Conservation (phyloP, 2,113 vertebrate species). For the Ageneiosus marmoratus region DNA sequence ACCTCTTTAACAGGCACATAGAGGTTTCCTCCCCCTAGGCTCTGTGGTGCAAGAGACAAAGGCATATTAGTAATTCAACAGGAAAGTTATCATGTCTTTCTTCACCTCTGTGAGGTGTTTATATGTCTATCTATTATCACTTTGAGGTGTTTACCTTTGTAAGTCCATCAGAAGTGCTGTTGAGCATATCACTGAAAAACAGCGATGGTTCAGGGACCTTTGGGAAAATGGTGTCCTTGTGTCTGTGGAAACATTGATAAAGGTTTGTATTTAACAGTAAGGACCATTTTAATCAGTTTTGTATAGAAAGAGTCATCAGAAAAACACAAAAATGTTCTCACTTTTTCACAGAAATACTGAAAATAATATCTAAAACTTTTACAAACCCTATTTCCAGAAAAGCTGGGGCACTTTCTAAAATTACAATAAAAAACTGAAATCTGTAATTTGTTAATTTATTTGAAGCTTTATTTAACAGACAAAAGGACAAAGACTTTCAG, state of each 20-base stretch:
- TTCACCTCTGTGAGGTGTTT: too few relatives aligned
- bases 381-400: too few relatives aligned
- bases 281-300: not conserved
- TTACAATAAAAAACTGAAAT: too few relatives aligned
- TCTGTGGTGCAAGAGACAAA: slow-evolving; percentile 23
- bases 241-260: slow-evolving; percentile 50
- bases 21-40: not conserved
- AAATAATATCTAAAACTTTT: not conserved
- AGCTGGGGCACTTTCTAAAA: too few relatives aligned
- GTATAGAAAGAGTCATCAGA: not conserved
- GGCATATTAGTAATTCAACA: not conserved
- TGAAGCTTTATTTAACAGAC: too few relatives aligned
- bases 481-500: too few relatives aligned
- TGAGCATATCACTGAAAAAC: slow-evolving; percentile 67
- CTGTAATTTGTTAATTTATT: too few relatives aligned
- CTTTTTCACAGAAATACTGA: not conserved
- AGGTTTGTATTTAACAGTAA: not conserved
- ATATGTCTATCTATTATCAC: not conserved
- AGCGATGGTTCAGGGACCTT: slow-evolving; percentile 61
- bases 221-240: slow-evolving; percentile 61
- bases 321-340: not conserved
- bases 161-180: slow-evolving; percentile 47
- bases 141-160: slow-evolving; percentile 27
- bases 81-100: not conserved
- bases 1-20: slow-evolving; percentile 57